phyloP scores from a whole-genome alignment of 2,888 invertebrate genomes.

The Oligia latruncula region DNA sequence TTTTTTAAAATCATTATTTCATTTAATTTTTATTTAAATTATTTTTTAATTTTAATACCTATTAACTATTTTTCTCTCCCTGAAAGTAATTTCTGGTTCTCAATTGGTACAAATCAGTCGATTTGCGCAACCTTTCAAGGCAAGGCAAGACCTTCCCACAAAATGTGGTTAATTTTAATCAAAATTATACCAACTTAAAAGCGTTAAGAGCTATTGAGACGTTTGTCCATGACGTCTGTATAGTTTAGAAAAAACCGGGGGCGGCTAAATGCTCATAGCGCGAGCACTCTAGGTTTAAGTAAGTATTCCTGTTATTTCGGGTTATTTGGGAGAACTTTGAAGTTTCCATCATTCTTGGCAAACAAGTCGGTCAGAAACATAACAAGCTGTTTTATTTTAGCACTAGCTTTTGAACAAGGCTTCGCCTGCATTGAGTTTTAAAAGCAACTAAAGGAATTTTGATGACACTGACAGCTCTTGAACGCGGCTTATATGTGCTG shows the following conservation, averaged over 20 bases:
- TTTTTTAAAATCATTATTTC: too few species aligned
- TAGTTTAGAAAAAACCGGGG: neutral
- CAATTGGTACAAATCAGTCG: neutral
- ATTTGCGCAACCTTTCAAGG: neutral
- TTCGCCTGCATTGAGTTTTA: neutral
- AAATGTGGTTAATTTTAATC: neutral
- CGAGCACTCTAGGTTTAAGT: neutral
- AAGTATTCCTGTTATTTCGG: neutral
- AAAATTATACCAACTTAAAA: neutral
- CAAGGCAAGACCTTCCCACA: neutral
- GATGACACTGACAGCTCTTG: neutral
- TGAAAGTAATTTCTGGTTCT: neutral
- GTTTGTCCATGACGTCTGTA: too few species aligned
- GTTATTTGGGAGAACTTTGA: neutral
- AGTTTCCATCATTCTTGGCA: neutral
- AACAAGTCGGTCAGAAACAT: neutral
- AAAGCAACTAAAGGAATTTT: neutral
- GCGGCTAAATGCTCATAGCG: neutral
- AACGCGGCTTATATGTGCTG: neutral
- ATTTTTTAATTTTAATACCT: too few species aligned
- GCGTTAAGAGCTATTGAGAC: too few species aligned
- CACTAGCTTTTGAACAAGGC: neutral
- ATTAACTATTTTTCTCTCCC: neutral
- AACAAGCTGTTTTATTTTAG: neutral
- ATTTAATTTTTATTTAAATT: too few species aligned